Evolutionary conservation across 2,888 invertebrate species (phyloP), one percentile per base, ranked within the genome.

Genomic region (Acleris cristana): DNA sequence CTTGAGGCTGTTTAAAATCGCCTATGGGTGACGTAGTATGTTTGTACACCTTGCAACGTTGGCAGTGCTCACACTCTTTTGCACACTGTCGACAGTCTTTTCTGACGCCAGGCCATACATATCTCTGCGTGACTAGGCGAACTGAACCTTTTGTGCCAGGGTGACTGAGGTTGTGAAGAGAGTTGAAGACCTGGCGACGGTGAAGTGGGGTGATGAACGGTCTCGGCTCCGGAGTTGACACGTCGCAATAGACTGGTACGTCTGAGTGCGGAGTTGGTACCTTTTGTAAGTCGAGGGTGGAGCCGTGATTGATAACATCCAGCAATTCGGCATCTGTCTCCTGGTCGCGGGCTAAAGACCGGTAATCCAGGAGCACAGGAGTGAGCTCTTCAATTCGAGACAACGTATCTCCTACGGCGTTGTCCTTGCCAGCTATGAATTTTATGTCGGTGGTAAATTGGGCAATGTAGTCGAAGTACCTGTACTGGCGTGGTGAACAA

Each of bases 21-120:
- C 26, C 26, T 26, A 26, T 26, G 6, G 26, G 45, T 45, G 45
- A 3, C 0, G 45, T 16, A 2, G 45, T 45, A 6, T 16, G 16
- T n/a, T 10, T 16, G 6, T 16, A 1, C n/a, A 83, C 63, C 55
- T 86, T 86, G 0, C 69, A 51, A 10, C 69, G 70, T 63, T 86
- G 85, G 49, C 84, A 85, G 1, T 57, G 52, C 2, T 75, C 59
- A 61, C 82, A 83, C 1, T 59, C 45, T 1, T 70, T 70, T 6
- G 75, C 49, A 79, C 80, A 83, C 1, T 58, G 48, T 1, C 70
- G 30, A 48, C 73, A 75, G 64, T 84, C 80, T 12, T 62, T 64
- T 3, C 79, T 73, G 2, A 85, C 74, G 1, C 66, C 66, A 2
- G 81, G 82, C 84, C 85, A 86, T 0, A 85, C 49, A 45, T 73